Base-by-base conservation (phyloP, 2,888 invertebrate species). In the Parascotia fuliginaria region DNA sequence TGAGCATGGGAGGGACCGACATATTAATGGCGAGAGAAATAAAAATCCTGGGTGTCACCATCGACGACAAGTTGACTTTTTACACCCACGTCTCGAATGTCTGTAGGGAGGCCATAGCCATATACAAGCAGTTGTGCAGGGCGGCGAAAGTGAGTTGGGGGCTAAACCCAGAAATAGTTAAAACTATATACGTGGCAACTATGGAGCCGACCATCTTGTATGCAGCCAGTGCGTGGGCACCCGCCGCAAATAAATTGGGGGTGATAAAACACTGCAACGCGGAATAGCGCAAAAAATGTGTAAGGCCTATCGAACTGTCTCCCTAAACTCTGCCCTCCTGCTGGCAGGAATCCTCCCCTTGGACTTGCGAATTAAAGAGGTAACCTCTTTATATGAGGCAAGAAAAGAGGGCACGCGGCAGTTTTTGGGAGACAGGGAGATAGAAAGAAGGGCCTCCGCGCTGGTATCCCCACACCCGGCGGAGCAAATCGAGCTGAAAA, bases 321-420 rank as follows among this genome's bases (percentile, higher is more conserved):
- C 37, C 1, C 14, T 37, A 1, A 12, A 38, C 28, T 24, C 38
- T 6, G 22, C 28, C 2, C 27, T 38, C 2, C 27, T 5, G 3
- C 27, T 28, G 12, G 2, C 38, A 3, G 34, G 34, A 9, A 2
- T 34, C 0, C 34, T 34, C 3, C 34, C 34, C 3, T 16, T 34
- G n/a, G 34, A 34, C 19, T 9, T 34, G 9, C 9, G 38, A 2
- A 9, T 38, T 5, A 2, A 14, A 9, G 54, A 60, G 14, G 43
- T 36, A 1, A 37, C 39, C 1, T 4, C 6, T 2, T 9, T 49
- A 7, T 49, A 55, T 37, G 32, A 40, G 11, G 37, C 11, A 1
- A 54, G 46, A 22, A 51, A 41, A 24, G 57, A 53, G 7, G 22
- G 7, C 1, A 34, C 42, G 0, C 9, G 22, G 1, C 9, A 11